Conservation (phyloP, 2,797 vertebrate species). For the Enteromius fasciolatus region DNA sequence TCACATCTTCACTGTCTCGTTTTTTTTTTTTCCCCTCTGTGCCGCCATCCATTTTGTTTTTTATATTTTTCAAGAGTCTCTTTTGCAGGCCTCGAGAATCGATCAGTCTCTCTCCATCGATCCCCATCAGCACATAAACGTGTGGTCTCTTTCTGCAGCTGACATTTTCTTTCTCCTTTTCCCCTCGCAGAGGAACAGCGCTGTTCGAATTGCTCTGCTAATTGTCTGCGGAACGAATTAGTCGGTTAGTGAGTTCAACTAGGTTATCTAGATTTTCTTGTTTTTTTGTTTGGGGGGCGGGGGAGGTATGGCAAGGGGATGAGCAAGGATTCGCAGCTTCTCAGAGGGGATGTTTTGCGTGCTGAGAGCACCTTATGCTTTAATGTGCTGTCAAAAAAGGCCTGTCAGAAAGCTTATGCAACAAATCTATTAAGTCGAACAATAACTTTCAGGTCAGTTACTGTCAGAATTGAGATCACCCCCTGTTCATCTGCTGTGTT, state of each 20-base stretch:
- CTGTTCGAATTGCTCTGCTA: not conserved
- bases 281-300: not conserved
- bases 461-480: conserved; percentile 5
- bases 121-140: not conserved
- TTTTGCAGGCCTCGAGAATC: conserved; percentile 35
- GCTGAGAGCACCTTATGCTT: conserved; percentile 22
- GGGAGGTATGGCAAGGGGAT: not conserved
- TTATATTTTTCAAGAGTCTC: conserved; percentile 34
- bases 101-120: conserved; percentile 16
- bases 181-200: not conserved
- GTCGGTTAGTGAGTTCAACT: not conserved
- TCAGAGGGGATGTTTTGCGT: not conserved
- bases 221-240: not conserved
- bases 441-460: conserved; percentile 11
- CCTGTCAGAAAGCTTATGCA: conserved; percentile 16
- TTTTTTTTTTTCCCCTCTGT: conserved; percentile 43
- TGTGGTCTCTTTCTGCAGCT: conserved; percentile 14
- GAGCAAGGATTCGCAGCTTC: conserved; percentile 12
- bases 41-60: conserved; percentile 50
- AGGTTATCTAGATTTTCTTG: conserved; percentile 3
- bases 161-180: conserved; percentile 17
- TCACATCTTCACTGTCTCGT: conserved; percentile 26
- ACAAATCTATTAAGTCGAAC: conserved; percentile 24
- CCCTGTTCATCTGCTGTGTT: not conserved
- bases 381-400: conserved; percentile 31